Base-by-base conservation (phyloP, 2,888 invertebrate species). In the Philaethria dido region DNA sequence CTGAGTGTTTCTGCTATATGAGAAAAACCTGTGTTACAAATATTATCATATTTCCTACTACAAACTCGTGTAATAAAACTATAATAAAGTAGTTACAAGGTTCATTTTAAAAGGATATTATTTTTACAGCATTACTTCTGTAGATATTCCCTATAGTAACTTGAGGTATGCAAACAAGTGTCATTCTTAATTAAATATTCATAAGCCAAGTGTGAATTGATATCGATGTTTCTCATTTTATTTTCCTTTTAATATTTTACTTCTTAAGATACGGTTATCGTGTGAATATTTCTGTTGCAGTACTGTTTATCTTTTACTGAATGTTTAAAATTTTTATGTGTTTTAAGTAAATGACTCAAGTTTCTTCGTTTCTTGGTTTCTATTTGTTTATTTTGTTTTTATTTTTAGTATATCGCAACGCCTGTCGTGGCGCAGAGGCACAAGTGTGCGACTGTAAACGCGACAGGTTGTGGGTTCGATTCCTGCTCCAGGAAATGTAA, bases 151-250 rank as follows among this genome's bases (percentile, higher is more conserved):
- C 2, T 4, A 42, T 36, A 33, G 36, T 20, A 39, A 36, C 20
- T 20, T 18, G 39, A 11, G 22, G 25, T 57, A 57, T 22, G 42
- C 42, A 57, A 57, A 57, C 57, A 57, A 57, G 22, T 39, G 57
- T 57, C 57, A 25, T 14, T 57, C n/a, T 42, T 42, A 57, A 57
- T 57, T 57, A 57, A 57, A 42, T 57, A 57, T 57, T 57, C 22
- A 57, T 57, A 42, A 22, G n/a, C n/a, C 3, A 25, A 57, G 57
- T 57, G 57, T 57, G 57, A 57, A 25, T 42, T 42, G 22, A 25
- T 57, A 22, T 39, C 16, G n/a, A 14, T 16, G 22, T 11, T 57
- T 0, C 22, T n/a, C 42, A 25, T 29, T 57, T 57, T 22, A n/a
- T 57, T 57, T 57, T 57, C 9, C 8, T n/a, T 57, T 39, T 57